Evolutionary conservation across 2,888 invertebrate genomes (phyloP).

Genomic region (Slavum lentiscoides): DNA sequence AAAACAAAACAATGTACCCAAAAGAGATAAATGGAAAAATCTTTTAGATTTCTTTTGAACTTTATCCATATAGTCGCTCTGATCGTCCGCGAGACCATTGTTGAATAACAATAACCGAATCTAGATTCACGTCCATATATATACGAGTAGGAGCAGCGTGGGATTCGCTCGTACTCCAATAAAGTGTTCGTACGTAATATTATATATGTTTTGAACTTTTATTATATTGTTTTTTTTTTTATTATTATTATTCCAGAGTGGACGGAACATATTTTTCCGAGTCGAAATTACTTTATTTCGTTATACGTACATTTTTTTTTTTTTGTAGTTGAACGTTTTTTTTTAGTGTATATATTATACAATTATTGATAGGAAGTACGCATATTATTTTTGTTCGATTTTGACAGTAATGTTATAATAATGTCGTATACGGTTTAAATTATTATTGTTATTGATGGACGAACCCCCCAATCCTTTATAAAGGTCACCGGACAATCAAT

Average conservation of each 20-base stretch:
- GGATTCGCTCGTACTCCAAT: background rate
- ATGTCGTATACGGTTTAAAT: background rate
- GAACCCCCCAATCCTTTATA: background rate
- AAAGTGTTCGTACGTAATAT: background rate
- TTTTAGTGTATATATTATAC: background rate
- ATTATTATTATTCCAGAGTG: background rate
- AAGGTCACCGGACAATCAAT: slow-evolving; percentile 18
- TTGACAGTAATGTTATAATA: background rate
- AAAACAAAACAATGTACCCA: too few relatives aligned
- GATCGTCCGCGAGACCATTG: too few relatives aligned
- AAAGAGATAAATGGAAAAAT: too few relatives aligned
- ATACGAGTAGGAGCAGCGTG: too few relatives aligned
- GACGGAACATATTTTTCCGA: too few relatives aligned
- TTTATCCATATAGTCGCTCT: too few relatives aligned
- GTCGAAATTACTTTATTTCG: too few relatives aligned
- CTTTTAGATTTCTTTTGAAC: too few relatives aligned
- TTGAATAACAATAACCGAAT: background rate
- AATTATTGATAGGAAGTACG: background rate
- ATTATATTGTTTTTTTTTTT: background rate
- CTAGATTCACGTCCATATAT: background rate
- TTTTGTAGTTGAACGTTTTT: background rate
- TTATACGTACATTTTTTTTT: too few relatives aligned
- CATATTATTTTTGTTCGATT: background rate
- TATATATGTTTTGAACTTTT: background rate
- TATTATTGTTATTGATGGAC: background rate